These are phyloP conservation scores for Arrhamphus sclerolepis DNA, from an alignment of 2,797 vertebrate genomes.

Conservation along the genomic window DNA sequence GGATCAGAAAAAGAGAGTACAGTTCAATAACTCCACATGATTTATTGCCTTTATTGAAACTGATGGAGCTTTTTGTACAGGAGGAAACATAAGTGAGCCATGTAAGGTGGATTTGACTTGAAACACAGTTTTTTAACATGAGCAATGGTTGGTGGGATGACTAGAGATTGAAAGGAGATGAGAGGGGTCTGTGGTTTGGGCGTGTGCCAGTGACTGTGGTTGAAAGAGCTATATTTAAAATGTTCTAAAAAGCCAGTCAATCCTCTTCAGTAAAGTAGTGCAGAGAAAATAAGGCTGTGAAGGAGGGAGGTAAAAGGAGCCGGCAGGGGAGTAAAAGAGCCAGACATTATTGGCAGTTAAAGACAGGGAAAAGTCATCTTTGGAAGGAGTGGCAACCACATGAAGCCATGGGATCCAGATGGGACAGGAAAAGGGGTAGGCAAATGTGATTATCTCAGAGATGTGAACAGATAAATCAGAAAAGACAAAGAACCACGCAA, in stretches of 20 bases:
- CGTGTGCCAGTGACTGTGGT: slow-evolving; percentile 42
- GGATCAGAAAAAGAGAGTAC: too few relatives aligned
- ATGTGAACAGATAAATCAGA: slow-evolving; percentile 14
- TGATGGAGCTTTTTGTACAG: too few relatives aligned
- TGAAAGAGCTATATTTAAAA: slow-evolving; percentile 60
- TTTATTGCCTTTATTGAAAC: too few relatives aligned
- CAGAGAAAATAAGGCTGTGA: slow-evolving; percentile 38
- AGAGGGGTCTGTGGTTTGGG: slow-evolving; percentile 47
- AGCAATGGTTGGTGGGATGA: slow-evolving; percentile 4
- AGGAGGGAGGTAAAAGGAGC: slow-evolving; percentile 17
- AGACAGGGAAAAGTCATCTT: slow-evolving; percentile 47
- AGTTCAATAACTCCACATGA: too few relatives aligned
- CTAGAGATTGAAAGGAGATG: slow-evolving; percentile 19
- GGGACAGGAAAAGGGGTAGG: slow-evolving; percentile 32
- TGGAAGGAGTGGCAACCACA: slow-evolving; percentile 46
- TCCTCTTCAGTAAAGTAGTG: slow-evolving; percentile 45
- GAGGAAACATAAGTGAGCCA: too few relatives aligned
- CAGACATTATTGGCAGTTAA: slow-evolving; percentile 45
- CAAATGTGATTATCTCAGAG: slow-evolving; percentile 26
- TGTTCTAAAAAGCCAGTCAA: slow-evolving; percentile 42
- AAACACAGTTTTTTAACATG: slow-evolving; percentile 42
- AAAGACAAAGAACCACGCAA: background rate
- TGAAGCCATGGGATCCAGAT: slow-evolving; percentile 42
- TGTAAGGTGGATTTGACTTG: slow-evolving; percentile 1
- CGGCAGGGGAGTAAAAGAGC: slow-evolving; percentile 26